Percentiles rank a stretch among this genome's conserved stretches.
Conservation (phyloP, 2,888 invertebrate genomes). For the Rhamnusium bicolor region DNA sequence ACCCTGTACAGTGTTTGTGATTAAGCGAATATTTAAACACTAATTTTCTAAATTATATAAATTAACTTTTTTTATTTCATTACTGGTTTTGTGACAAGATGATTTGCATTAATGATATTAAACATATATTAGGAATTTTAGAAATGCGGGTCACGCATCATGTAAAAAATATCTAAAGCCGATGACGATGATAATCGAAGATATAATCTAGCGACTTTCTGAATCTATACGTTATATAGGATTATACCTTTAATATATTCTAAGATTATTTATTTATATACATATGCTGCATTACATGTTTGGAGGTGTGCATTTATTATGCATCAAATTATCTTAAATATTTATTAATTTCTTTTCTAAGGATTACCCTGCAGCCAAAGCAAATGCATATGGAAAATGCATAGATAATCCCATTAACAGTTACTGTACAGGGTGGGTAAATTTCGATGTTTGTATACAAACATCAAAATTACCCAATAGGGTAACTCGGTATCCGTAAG, state of each 20-base stretch:
- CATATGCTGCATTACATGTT: not conserved
- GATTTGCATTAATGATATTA: not conserved
- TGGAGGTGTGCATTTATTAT: not conserved
- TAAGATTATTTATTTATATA: not conserved
- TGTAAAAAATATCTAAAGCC: not conserved
- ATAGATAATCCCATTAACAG: not conserved
- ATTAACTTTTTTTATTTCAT: not conserved
- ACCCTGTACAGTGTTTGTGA: no score
- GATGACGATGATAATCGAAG: not conserved
- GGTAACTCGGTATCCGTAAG: no score
- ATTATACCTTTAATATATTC: not conserved
- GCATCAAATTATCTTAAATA: not conserved
- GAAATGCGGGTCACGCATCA: not conserved
- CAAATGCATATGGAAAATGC: not conserved
- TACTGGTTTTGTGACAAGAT: not conserved
- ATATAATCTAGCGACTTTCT: not conserved
- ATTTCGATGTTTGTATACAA: no score
- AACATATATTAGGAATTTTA: not conserved
- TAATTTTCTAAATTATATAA: not conserved
- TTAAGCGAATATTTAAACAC: no score
- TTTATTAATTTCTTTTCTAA: not conserved
- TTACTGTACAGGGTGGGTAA: no score
- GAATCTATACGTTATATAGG: not conserved
- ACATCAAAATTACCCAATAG: no score
- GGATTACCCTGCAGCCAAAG: not conserved